A percentile compares a stretch with the other conserved stretches of the same genome.
Conservation (phyloP, 2,888 invertebrate genomes). For the Choreutis nemorana region DNA sequence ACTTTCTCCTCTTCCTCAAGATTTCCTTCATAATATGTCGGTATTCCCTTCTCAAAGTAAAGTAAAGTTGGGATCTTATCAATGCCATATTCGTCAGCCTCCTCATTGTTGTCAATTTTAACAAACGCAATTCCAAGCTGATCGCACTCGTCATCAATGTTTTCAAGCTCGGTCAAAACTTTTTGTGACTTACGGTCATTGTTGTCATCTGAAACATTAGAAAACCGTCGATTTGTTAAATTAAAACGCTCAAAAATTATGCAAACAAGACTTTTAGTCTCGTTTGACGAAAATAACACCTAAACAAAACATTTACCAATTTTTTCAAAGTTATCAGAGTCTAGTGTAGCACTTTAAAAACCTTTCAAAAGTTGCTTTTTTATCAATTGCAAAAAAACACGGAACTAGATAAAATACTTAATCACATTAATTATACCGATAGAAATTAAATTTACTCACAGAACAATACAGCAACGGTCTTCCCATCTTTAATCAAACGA, state of each 20-base stretch:
- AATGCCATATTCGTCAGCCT: constrained; percentile 91
- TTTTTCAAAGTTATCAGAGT: no score
- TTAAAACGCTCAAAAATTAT: constrained; percentile 7
- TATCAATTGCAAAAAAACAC: no score
- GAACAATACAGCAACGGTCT: constrained; percentile 88
- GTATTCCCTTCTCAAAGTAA: constrained; percentile 82
- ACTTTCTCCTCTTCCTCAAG: constrained; percentile 90
- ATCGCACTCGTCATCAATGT: constrained; percentile 94
- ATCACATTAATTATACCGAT: no score
- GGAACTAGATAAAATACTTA: no score
- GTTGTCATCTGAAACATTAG: constrained; percentile 79
- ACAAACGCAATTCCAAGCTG: constrained; percentile 89
- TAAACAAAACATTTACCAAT: no score
- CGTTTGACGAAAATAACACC: background rate
- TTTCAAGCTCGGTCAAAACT: constrained; percentile 87
- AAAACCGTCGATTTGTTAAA: constrained; percentile 4
- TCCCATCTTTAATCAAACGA: constrained; percentile 86
- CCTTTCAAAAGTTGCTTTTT: no score
- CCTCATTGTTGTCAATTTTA: constrained; percentile 90
- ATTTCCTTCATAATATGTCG: constrained; percentile 81
- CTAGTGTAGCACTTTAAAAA: no score
- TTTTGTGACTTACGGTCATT: constrained; percentile 88
- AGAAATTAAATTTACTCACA: constrained; percentile 77
- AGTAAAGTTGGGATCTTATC: constrained; percentile 86
- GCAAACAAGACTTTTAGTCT: constrained; percentile 6